These are phyloP conservation scores for Amphiura filiformis DNA, from an alignment of 35 echinoderm and acorn worm species.

Conservation along the genomic window DNA sequence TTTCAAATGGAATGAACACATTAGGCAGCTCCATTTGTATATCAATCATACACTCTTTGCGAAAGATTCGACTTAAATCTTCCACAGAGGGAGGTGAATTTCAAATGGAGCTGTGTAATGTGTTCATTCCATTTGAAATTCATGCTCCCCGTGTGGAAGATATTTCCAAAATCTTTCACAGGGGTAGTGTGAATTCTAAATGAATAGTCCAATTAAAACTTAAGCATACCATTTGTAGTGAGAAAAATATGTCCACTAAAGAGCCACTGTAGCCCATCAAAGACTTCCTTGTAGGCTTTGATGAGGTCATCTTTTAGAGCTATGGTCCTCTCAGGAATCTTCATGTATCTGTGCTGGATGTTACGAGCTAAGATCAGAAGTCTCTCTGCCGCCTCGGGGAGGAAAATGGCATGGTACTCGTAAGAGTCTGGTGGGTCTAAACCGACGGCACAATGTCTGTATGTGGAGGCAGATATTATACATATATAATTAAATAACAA, in stretches of 20 bases:
- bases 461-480: slow-evolving; percentile 10
- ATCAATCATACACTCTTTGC: too few relatives aligned
- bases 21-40: too few relatives aligned
- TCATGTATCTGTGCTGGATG: slow-evolving; percentile 88
- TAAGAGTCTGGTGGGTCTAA: slow-evolving; percentile 94
- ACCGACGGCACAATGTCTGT: slow-evolving; percentile 91
- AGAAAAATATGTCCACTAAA: slow-evolving; percentile 87
- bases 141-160: too few relatives aligned
- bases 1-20: too few relatives aligned
- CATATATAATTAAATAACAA: neutral
- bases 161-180: too few relatives aligned
- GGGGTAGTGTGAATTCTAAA: too few relatives aligned
- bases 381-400: slow-evolving; percentile 77
- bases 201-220: too few relatives aligned
- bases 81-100: too few relatives aligned
- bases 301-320: slow-evolving; percentile 81
- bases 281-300: slow-evolving; percentile 66
- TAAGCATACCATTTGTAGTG: slow-evolving; percentile 84
- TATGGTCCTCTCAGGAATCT: slow-evolving; percentile 91
- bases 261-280: slow-evolving; percentile 83
- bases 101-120: too few relatives aligned
- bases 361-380: slow-evolving; percentile 87
- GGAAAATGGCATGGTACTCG: slow-evolving; percentile 96
- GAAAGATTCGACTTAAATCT: too few relatives aligned
- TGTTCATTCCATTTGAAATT: too few relatives aligned